Percentiles rank a stretch among this genome's conserved stretches.
Evolutionary conservation across 92 coral and sea anemone species (phyloP).

Genomic region (Blastomussa wellsi): DNA sequence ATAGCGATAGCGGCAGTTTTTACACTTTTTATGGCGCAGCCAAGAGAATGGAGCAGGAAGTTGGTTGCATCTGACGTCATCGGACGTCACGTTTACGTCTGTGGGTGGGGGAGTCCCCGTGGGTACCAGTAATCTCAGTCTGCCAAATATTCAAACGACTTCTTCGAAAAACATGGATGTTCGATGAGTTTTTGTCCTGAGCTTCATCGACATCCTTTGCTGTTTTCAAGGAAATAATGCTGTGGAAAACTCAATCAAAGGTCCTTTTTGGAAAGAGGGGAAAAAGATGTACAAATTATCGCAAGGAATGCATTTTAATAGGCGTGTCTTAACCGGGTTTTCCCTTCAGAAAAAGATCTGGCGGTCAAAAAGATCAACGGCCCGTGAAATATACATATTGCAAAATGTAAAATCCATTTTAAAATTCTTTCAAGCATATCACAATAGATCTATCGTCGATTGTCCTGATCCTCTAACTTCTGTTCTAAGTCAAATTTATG

Average conservation of each 20-base stretch:
- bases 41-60: conserved; percentile 26
- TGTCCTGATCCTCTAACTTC: too few relatives aligned
- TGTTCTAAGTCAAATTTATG: too few relatives aligned
- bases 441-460: background rate
- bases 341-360: background rate
- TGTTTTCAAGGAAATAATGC: background rate
- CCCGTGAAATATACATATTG: background rate
- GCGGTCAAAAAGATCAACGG: background rate
- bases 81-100: background rate
- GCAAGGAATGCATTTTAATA: background rate
- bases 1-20: background rate
- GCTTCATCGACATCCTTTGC: background rate
- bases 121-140: background rate
- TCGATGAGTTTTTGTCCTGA: background rate
- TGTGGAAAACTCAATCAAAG: background rate
- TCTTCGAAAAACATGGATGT: background rate
- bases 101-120: conserved; percentile 40
- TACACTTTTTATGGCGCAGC: background rate
- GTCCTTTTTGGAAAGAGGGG: background rate
- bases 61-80: conserved; percentile 2
- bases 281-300: background rate
- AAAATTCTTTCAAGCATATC: background rate
- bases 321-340: conserved; percentile 28
- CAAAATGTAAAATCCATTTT: background rate
- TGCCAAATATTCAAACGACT: background rate